Evolutionary conservation across 2,113 vertebrate genomes (phyloP), one percentile per base, ranked within the genome.

Genomic region (Ancistrus triradiatus): DNA sequence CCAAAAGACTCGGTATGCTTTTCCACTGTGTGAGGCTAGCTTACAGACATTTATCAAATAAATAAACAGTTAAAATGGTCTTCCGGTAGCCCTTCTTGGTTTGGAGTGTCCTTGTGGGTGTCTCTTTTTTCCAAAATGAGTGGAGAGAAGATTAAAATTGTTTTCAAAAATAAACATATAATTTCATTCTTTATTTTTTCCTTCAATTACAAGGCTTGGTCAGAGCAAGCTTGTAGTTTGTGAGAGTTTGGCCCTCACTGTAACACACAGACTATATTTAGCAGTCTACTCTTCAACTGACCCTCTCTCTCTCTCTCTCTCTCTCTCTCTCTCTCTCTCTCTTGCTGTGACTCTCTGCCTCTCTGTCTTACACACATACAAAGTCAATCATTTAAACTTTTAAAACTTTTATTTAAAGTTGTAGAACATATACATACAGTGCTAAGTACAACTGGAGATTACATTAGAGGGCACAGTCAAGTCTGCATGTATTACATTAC

Each of bases 101-200:
- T 84, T 85, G 67, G 77, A 85, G 79, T 47, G 76, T 66, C 82
- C 76, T 79, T 81, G 86, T 87, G 84, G 85, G 85, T 78, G 83
- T 85, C 80, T 79, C 44, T 81, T 83, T 84, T 72, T 66, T 63
- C 79, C 74, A 83, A 81, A 87, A 84, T 82, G 83, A 85, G 80
- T 84, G 85, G 80, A 83, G 82, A 89, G 86, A 85, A 89, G 85
- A 88, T 87, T 87, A 87, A 89, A 89, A 90, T 89, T 88, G 87
- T 90, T 87, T 84, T 87, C 84, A 85, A 88, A 90, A 90, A 89
- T 89, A 90, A 90, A 89, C 88, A 90, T 88, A 84, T 89, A 90
- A 90, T 90, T 89, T 90, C 78, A 84, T 81, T 87, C 84, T 84
- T 88, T 87, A 87, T 89, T 89, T 87, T 86, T 86, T 64, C 65